These are phyloP conservation scores for Chromis chromis DNA, from an alignment of 2,797 vertebrate species.

Conservation along the genomic window DNA sequence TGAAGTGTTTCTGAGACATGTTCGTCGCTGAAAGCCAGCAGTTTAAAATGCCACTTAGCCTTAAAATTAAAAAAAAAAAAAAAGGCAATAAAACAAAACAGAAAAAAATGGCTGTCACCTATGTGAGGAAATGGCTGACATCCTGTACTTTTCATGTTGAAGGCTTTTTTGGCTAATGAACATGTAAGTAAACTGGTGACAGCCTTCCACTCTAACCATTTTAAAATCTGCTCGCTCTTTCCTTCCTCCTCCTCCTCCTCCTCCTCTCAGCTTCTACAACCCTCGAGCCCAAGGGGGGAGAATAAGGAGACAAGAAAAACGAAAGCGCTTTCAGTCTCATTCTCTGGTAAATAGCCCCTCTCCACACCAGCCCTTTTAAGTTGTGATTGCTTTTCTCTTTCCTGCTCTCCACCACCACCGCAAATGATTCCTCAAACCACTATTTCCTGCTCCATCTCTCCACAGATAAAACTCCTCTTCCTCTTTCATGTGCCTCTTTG, in stretches of 20 bases:
- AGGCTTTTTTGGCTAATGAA: constrained; percentile 59
- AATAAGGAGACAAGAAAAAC: constrained; percentile 65
- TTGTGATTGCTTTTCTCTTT: constrained; percentile 81
- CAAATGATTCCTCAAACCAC: constrained; percentile 78
- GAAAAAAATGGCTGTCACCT: constrained; percentile 43
- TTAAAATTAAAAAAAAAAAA: constrained; percentile 39
- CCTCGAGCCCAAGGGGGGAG: constrained; percentile 28
- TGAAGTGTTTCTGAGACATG: constrained; percentile 51
- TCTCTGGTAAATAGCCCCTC: constrained; percentile 82
- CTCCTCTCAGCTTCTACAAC: constrained; percentile 44
- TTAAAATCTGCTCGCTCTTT: constrained; percentile 34
- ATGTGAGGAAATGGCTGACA: constrained; percentile 48
- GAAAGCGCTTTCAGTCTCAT: constrained; percentile 77
- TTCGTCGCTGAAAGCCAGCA: constrained; percentile 48
- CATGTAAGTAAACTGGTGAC: constrained; percentile 60
- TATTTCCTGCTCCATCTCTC: constrained; percentile 79
- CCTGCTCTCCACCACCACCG: constrained; percentile 53
- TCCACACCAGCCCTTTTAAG: constrained; percentile 78
- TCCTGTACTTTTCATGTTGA: constrained; percentile 51
- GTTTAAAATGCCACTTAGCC: constrained; percentile 66
- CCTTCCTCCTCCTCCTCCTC: constrained; percentile 35
- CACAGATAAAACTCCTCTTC: constrained; percentile 69
- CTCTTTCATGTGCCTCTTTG: constrained; percentile 69
- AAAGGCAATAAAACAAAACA: constrained; percentile 20
- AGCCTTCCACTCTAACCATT: constrained; percentile 55